phyloP scores from a whole-genome alignment of 2,113 vertebrate species.

The Bubo scandiacus region DNA sequence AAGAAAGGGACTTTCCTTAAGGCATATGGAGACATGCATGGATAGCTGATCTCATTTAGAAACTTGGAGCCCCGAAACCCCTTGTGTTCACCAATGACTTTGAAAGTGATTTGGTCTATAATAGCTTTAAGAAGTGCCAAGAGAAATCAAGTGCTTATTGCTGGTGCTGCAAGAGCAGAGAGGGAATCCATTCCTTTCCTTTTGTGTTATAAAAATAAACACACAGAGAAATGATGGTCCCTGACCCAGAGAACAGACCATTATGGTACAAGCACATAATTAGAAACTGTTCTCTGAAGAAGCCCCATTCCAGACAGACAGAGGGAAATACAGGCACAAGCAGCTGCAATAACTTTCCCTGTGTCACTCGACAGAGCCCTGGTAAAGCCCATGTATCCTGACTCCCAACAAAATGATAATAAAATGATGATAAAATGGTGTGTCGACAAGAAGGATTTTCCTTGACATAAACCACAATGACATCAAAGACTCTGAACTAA shows the following conservation, averaged over 20 bases:
- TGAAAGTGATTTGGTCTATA: background rate
- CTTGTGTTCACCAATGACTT: background rate
- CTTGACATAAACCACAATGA: background rate
- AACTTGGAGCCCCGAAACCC: background rate
- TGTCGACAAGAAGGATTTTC: background rate
- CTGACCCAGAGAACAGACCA: background rate
- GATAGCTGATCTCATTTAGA: background rate
- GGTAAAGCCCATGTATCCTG: background rate
- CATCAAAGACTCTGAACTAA: background rate
- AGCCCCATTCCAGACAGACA: background rate
- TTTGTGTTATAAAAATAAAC: background rate
- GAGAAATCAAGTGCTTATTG: background rate
- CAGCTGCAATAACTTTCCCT: background rate
- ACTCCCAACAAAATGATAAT: background rate
- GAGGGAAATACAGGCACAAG: background rate
- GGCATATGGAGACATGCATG: background rate
- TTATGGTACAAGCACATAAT: background rate
- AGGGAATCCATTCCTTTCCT: background rate
- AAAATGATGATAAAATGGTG: background rate
- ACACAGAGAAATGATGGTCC: background rate
- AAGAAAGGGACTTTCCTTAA: background rate
- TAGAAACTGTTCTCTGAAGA: background rate
- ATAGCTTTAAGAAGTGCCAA: background rate
- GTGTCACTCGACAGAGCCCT: background rate
- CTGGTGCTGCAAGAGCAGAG: background rate